Base-by-base conservation (phyloP, 2,888 invertebrate genomes). In the Dasypolia templi region DNA sequence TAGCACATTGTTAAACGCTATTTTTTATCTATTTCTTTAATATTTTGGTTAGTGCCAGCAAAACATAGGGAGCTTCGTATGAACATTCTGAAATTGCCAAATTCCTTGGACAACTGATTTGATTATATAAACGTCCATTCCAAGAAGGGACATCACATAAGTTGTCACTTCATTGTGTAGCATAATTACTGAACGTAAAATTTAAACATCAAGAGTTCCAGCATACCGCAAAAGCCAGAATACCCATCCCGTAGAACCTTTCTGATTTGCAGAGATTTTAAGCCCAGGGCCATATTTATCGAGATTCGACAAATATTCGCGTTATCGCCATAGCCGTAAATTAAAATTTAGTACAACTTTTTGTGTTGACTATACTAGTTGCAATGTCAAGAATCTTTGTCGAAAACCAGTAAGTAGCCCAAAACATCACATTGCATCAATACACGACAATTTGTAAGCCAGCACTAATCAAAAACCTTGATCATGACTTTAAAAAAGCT, bases 1-100 rank as follows among this genome's bases (percentile, higher is more conserved):
- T 91, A 92, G 91, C 89, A 90, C 88, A 87, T 82, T 86, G 87
- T 90, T 91, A 91, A 83, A 83, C 63, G 51, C 79, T 85, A 73
- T 72, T 72, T 70, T 75, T 71, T 62, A 59, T 65, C 19, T 42
- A 35, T 67, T 71, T 61, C 46, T 66, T 65, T 70, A 66, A 68
- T 56, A 67, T 62, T 62, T 75, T 72, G 72, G 65, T 73, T 84
- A 82, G 81, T 83, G 82, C 77, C 81, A 83, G 79, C 78, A 72
- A 65, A 74, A 26, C 67, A 64, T 44, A 71, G 22, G n/a, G 68
- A 58, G 19, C 5, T 29, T 17, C 26, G 46, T 42, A 32, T 29
- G 29, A 19, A 19, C 42, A 49, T 72, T 53, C 12, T 35, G 19
- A 35, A n/a, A 42, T 56, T 62, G 9, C 22, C 26, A 55, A 59